Conservation (phyloP, 2,113 vertebrate genomes). For the Tachycineta bicolor region DNA sequence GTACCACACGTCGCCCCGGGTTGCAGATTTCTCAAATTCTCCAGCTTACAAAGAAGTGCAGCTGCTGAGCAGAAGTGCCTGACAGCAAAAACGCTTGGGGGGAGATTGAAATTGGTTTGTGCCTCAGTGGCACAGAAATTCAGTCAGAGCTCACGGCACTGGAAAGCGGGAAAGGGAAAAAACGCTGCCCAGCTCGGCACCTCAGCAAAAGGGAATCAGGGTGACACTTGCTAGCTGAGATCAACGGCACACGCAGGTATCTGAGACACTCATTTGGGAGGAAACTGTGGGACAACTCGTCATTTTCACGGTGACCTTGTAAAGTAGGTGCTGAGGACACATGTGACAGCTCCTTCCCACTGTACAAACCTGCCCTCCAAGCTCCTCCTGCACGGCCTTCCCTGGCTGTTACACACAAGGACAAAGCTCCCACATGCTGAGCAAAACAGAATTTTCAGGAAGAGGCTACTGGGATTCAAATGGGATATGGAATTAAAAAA, state of each 20-base stretch:
- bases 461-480: background rate
- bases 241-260: background rate
- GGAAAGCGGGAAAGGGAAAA: background rate
- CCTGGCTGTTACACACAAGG: background rate
- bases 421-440: background rate
- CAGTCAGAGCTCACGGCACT: background rate
- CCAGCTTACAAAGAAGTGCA: background rate
- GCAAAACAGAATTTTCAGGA: background rate
- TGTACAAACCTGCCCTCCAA: background rate
- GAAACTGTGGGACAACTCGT: background rate
- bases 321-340: background rate
- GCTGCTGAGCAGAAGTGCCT: conserved; percentile 1
- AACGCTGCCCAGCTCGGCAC: rapidly evolving
- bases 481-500: background rate
- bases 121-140: background rate
- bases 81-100: background rate
- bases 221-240: background rate
- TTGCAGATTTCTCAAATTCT: conserved; percentile 20
- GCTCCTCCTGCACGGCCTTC: background rate
- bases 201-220: background rate
- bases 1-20: background rate
- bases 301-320: background rate
- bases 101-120: background rate
- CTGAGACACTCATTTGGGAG: background rate
- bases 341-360: background rate